A percentile compares a stretch with the other conserved stretches of the same genome.
These are phyloP conservation scores for Selenia dentaria DNA, from an alignment of 2,888 invertebrate species.

Conservation along the genomic window DNA sequence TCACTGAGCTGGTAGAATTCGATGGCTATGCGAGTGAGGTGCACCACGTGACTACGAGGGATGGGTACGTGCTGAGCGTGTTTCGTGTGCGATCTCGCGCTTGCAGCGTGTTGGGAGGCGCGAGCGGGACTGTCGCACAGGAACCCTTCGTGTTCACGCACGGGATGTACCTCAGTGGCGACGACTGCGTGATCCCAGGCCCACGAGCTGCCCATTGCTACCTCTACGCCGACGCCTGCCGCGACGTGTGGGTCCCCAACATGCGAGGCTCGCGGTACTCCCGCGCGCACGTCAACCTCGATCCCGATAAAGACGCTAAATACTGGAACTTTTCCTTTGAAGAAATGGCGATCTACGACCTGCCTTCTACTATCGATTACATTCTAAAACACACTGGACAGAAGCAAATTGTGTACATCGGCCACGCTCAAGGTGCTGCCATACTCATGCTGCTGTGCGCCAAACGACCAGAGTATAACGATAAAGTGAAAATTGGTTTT, in stretches of 20 bases:
- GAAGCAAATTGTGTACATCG: constrained; percentile 36
- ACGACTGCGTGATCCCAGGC: constrained; percentile 43
- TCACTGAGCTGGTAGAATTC: constrained; percentile 36
- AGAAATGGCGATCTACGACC: constrained; percentile 42
- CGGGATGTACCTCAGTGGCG: constrained; percentile 40
- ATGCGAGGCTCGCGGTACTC: constrained; percentile 33
- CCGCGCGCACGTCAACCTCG: constrained; percentile 21
- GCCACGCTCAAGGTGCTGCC: constrained; percentile 45
- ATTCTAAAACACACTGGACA: constrained; percentile 37
- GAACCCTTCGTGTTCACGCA: constrained; percentile 36
- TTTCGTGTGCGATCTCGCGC: constrained; percentile 29
- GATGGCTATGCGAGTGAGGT: constrained; percentile 39
- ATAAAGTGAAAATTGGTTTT: constrained; percentile 43
- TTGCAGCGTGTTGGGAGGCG: too few species aligned
- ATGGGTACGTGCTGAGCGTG: constrained; percentile 45
- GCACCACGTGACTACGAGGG: constrained; percentile 41
- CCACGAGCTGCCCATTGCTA: constrained; percentile 41
- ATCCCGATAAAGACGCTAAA: constrained; percentile 30
- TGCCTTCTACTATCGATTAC: constrained; percentile 46
- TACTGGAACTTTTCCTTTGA: constrained; percentile 47
- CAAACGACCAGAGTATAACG: constrained; percentile 44
- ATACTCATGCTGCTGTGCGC: constrained; percentile 40
- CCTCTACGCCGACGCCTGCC: constrained; percentile 38
- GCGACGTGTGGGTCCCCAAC: constrained; percentile 39
- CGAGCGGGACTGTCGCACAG: background rate